phyloP scores from a whole-genome alignment of 2,888 invertebrate species.

The Trypoxylon attenuatum region DNA sequence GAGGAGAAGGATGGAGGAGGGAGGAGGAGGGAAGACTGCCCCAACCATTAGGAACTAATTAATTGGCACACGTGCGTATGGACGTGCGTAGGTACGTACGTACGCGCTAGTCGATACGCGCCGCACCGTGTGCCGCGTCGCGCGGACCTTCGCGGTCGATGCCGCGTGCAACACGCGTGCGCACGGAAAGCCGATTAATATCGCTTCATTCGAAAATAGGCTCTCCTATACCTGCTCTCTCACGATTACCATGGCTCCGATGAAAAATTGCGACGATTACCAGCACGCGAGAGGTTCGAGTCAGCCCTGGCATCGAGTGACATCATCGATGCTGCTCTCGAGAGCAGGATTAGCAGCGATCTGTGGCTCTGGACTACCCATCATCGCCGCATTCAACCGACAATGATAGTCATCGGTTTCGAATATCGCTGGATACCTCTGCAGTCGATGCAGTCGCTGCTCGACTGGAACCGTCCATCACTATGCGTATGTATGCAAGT shows the following conservation, averaged over 20 bases:
- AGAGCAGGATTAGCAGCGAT: too few relatives aligned
- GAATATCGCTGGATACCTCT: too few relatives aligned
- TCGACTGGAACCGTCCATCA: too few relatives aligned
- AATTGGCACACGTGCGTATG: conserved; percentile 29
- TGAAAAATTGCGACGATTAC: background rate
- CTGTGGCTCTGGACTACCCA: too few relatives aligned
- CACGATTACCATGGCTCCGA: background rate
- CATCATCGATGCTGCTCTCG: too few relatives aligned
- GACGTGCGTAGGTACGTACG: conserved; percentile 21
- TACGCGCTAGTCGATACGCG: conserved; percentile 3
- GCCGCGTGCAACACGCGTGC: conserved; percentile 6
- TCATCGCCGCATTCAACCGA: too few relatives aligned
- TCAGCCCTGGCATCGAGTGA: background rate
- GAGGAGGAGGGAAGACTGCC: background rate
- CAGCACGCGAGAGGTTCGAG: background rate
- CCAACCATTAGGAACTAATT: conserved; percentile 28
- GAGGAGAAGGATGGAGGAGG: background rate
- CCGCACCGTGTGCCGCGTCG: conserved; percentile 2
- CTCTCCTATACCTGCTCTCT: background rate
- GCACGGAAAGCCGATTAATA: conserved; percentile 22
- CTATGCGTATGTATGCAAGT: too few relatives aligned
- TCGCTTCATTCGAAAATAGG: background rate
- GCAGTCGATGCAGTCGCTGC: too few relatives aligned
- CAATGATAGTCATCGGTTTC: too few relatives aligned
- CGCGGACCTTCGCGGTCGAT: background rate